Evolutionary conservation across 2,888 invertebrate species (phyloP), one percentile per base, ranked within the genome.

Genomic region (Tortrix viridana): DNA sequence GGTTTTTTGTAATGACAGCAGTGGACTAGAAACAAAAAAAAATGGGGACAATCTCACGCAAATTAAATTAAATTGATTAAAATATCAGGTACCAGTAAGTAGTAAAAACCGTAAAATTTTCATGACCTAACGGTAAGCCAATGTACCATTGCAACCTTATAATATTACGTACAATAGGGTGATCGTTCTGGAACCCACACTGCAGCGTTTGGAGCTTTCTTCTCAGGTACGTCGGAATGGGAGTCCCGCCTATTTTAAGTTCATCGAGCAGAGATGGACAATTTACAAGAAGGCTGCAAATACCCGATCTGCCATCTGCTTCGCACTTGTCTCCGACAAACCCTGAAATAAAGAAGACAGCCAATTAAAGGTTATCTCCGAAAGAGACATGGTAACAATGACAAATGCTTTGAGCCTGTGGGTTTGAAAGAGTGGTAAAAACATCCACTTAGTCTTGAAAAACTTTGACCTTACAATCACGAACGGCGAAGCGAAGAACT

Each of bases 281-380:
- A 12, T 58, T 18, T 0, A 26, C 19, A 7, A 72, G 61, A 18
- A 58, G 54, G 5, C 44, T 46, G 54, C 72, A 72, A 5, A 52
- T 43, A 5, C 70, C 72, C 1, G 60, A 9, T 3, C 32, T 48
- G 6, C 50, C 58, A 14, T 69, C 65, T 0, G 50, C 65, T 18
- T 48, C 26, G 53, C 77, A 77, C 4, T 44, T 66, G 5, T 77
- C 76, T 16, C 72, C 73, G n/a, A 60, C 53, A 62, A 67, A 76
- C 55, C 67, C 74, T 71, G 70, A 63, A 73, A 73, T 12, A 23
- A 23, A n/a, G 44, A 12, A 12, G 9, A n/a, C 5, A 23, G 16
- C 14, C 18, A 32, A 32, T 16, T 50, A 18, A 9, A 19, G 12
- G n/a, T 19, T 18, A 0, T 9, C 16, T 18, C 16, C 6, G 16